phyloP scores from a whole-genome alignment of 30 jellyfish, hydroid and myxozoan genomes.

The Chrysaora quinquecirrha region DNA sequence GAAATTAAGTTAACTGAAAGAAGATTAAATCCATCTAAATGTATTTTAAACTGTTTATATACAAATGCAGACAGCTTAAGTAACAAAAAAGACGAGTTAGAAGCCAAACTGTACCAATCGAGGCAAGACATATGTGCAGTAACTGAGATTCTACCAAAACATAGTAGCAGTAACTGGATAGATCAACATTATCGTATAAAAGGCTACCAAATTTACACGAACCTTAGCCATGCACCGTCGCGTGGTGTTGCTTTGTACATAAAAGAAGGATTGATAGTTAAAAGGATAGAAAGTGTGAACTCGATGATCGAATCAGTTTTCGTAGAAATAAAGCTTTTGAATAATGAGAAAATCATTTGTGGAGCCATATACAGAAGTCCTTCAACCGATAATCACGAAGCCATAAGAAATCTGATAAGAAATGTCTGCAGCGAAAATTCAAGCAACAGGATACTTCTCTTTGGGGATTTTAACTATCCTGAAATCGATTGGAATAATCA shows the following conservation, averaged over 20 bases:
- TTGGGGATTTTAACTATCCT: conserved; percentile 29
- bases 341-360: conserved; percentile 34
- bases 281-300: conserved; percentile 5
- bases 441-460: neutral
- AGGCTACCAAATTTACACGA: conserved; percentile 13
- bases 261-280: neutral
- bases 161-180: conserved; percentile 1
- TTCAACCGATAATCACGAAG: conserved; percentile 21
- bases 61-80: conserved; percentile 13
- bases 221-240: conserved; percentile 14
- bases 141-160: conserved; percentile 36
- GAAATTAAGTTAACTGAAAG: too few relatives aligned
- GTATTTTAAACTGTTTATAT: neutral
- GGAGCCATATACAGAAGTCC: conserved; percentile 34
- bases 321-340: neutral
- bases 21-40: too few relatives aligned
- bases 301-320: conserved; percentile 14
- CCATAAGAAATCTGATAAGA: conserved; percentile 28
- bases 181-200: conserved; percentile 17
- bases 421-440: neutral
- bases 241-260: conserved; percentile 20
- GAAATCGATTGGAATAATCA: conserved; percentile 12
- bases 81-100: neutral
- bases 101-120: conserved; percentile 7
- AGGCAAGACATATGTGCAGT: conserved; percentile 26